Percentiles rank a stretch among this genome's conserved stretches.
These are phyloP conservation scores for Stenopsyche tienmushanensis DNA, from an alignment of 1,140 invertebrate genomes.

Conservation along the genomic window DNA sequence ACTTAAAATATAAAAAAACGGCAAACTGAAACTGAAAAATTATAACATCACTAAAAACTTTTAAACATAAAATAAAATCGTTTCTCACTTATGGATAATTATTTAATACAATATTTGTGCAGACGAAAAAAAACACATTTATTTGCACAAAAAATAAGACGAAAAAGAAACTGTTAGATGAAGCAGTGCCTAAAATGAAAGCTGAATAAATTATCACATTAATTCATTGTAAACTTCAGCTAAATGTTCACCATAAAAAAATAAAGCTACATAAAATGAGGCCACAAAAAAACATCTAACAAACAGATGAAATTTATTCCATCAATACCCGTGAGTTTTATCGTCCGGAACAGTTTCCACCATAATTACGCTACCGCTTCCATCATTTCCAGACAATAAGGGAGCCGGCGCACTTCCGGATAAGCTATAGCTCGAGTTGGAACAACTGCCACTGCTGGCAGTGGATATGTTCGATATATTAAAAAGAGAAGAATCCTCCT, in stretches of 20 bases:
- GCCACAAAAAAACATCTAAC: not conserved
- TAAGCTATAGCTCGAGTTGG: conserved; percentile 52
- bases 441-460: conserved; percentile 54
- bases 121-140: not conserved
- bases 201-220: too few species aligned
- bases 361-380: conserved; percentile 26
- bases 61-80: too few species aligned
- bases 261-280: too few species aligned
- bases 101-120: too few species aligned
- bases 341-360: conserved; percentile 13
- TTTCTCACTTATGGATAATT: too few species aligned
- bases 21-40: too few species aligned
- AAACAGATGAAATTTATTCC: not conserved
- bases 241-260: not conserved
- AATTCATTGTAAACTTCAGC: not conserved
- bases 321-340: not conserved
- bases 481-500: conserved; percentile 57
- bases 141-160: not conserved
- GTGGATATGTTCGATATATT: conserved; percentile 58
- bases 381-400: conserved; percentile 45
- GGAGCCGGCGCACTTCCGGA: conserved; percentile 49
- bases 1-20: too few species aligned
- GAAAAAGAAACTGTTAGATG: not conserved
- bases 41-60: too few species aligned
- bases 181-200: not conserved